Evolutionary conservation across 2,797 vertebrate species (phyloP).

Genomic region (Rousettus madagascariensis): DNA sequence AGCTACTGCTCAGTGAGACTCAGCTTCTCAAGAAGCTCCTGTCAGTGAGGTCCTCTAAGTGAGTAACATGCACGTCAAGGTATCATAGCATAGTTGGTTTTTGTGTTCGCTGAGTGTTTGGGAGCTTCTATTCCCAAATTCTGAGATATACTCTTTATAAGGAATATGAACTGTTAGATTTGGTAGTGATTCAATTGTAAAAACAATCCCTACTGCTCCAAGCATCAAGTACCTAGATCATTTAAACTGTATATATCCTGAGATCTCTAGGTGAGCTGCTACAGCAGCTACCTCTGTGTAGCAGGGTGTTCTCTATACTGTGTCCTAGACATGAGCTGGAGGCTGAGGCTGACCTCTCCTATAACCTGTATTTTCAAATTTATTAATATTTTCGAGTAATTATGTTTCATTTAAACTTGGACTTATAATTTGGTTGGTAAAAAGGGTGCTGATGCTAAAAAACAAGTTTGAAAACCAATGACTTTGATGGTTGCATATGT

Average conservation of each 20-base stretch:
- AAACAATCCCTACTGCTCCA: neutral
- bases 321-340: neutral
- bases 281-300: neutral
- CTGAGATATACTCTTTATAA: neutral
- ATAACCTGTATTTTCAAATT: neutral
- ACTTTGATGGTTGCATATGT: neutral
- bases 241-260: neutral
- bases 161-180: neutral
- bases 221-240: too few species aligned
- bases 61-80: fast-evolving
- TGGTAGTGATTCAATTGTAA: neutral
- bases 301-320: neutral
- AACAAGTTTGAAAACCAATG: conserved; percentile 43
- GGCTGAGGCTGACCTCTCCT: neutral
- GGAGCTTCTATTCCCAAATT: neutral
- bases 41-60: neutral
- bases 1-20: neutral
- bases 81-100: neutral
- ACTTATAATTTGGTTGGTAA: neutral
- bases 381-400: neutral
- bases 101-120: neutral
- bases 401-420: neutral
- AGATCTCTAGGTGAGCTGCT: neutral
- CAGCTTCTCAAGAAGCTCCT: neutral
- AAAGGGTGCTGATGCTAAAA: conserved; percentile 13